A percentile compares a stretch with the other conserved stretches of the same genome.
phyloP scores from a whole-genome alignment of 1,140 invertebrate genomes.

The Schmidtea mediterranea region DNA sequence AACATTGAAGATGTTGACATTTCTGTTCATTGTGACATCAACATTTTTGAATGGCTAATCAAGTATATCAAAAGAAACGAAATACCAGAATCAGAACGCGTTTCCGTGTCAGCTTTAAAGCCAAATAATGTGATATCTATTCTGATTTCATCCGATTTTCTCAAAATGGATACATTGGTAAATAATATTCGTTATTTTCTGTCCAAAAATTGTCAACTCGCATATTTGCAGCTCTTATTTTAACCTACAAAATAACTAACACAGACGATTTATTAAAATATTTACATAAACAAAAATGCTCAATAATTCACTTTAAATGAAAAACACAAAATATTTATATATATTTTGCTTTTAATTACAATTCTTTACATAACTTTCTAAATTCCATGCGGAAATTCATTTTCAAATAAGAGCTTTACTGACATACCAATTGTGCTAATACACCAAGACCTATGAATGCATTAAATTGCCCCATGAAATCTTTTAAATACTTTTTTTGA shows the following conservation, averaged over 20 bases:
- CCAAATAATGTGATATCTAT: constrained; percentile 59
- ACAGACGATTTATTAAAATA: no score
- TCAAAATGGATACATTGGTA: constrained; percentile 64
- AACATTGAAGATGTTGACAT: constrained; percentile 61
- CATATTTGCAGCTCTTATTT: no score
- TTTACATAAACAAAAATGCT: neutral
- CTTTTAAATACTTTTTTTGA: no score
- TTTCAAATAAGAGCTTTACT: no score
- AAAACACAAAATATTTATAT: neutral
- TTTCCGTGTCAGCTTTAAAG: constrained; percentile 38
- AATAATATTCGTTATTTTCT: constrained; percentile 7
- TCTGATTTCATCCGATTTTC: constrained; percentile 63
- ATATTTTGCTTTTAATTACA: no score
- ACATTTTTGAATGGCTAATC: constrained; percentile 81
- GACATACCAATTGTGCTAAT: no score
- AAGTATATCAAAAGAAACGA: constrained; percentile 41
- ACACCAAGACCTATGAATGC: no score
- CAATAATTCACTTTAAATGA: neutral
- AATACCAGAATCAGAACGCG: constrained; percentile 29
- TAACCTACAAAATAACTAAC: no score
- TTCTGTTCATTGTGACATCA: constrained; percentile 72
- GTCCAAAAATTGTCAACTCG: neutral
- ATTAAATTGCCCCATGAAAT: no score
- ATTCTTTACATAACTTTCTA: no score
- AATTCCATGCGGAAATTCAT: no score